Base-by-base conservation (phyloP, 2,797 vertebrate genomes). In the Myotis myotis region DNA sequence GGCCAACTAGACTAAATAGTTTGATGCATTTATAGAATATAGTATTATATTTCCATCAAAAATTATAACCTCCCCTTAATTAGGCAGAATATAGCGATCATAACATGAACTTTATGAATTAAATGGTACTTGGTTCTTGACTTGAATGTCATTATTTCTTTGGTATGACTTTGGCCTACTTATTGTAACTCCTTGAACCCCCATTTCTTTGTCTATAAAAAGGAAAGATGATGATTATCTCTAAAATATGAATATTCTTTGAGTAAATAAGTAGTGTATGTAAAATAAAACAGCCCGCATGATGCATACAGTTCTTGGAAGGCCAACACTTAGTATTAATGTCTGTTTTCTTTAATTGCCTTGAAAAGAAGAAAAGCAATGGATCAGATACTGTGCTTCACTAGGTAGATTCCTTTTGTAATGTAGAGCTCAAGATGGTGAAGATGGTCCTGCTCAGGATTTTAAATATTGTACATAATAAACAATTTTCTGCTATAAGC, bases 101-200 rank as follows among this genome's bases (percentile, higher is more conserved):
- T 72, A 68, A 79, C 9, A 95, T 57, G 55, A 25, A 13, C 30
- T 75, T 70, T n/a, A 49, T 90, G 53, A 95, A 89, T 90, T 92
- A 68, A 78, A 72, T 64, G n/a, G 15, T 78, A 33, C 33, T 75
- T 91, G 44, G 20, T 19, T 86, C 22, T 93, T 91, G 66, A 5
- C 2, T 81, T 89, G 38, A 79, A 85, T 38, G 10, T 49, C 5
- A 1, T 11, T 86, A 81, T 83, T 88, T 8, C 17, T 83, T 76
- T 87, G 16, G 3, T 60, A 2, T 91, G 38, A 79, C 51, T 25
- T 70, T 41, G 30, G 17, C 1, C 5, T 66, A 66, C 89, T 64
- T 60, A 28, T 41, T 87, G 0, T 5, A 87, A 93, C 28, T 85
- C 28, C 6, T 16, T 84, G 30, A 79, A 3, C 6, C 2, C 38